Percentiles rank a stretch among this genome's conserved stretches.
Evolutionary conservation across 2,113 vertebrate genomes (phyloP).

Genomic region (Melanocharis versteri): DNA sequence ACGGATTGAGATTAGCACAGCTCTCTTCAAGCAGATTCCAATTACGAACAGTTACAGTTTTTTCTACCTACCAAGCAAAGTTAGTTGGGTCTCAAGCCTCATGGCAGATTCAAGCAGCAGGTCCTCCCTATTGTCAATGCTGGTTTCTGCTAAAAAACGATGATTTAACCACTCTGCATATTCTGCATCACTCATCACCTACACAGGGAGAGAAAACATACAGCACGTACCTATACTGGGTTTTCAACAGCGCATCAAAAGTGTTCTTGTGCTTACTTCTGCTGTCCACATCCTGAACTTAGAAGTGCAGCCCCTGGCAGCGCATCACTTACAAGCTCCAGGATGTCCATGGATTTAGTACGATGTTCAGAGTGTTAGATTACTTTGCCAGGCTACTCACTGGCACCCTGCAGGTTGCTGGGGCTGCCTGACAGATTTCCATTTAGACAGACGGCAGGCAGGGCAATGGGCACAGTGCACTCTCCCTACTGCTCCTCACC

Average conservation of each 20-base stretch:
- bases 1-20: not conserved
- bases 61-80: conserved; percentile 82
- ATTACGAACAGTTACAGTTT: not conserved
- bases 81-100: conserved; percentile 85
- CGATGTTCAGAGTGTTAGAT: fast-evolving
- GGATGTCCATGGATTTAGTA: not conserved
- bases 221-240: fast-evolving
- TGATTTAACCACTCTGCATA: conserved; percentile 85
- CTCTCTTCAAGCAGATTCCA: not conserved
- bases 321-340: not conserved
- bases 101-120: conserved; percentile 83
- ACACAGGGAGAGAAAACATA: not conserved
- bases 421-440: not conserved
- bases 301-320: not conserved
- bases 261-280: not conserved
- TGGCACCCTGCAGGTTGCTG: not conserved
- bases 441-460: not conserved
- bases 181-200: conserved; percentile 85
- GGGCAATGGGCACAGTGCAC: not conserved
- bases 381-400: not conserved
- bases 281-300: not conserved
- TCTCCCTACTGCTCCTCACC: not conserved
- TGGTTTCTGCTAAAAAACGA: conserved; percentile 86
- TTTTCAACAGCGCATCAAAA: not conserved
- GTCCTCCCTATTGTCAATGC: conserved; percentile 88